A percentile compares a stretch with the other conserved stretches of the same genome.
These are phyloP conservation scores for Dicyrtoma fusca DNA, from an alignment of 2,888 invertebrate species.

Conservation along the genomic window DNA sequence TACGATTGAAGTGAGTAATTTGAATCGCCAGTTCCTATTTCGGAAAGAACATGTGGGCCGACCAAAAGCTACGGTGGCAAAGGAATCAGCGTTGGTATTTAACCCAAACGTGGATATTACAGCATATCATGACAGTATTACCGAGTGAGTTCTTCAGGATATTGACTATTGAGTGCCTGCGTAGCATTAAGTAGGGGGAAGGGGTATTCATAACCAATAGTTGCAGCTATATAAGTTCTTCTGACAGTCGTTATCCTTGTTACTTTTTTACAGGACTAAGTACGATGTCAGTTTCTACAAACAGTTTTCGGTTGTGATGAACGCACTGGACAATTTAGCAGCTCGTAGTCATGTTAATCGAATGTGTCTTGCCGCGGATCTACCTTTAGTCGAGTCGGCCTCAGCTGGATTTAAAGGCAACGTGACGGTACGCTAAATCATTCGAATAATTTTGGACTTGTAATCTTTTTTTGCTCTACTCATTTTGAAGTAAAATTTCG, in stretches of 20 bases:
- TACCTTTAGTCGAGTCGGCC: slow-evolving; percentile 95
- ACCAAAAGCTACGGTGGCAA: slow-evolving; percentile 91
- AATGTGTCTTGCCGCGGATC: slow-evolving; percentile 93
- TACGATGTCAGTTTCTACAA: slow-evolving; percentile 91
- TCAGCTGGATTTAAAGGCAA: slow-evolving; percentile 97
- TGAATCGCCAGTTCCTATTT: slow-evolving; percentile 99
- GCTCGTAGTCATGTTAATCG: slow-evolving; percentile 98
- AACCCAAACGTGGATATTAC: slow-evolving; percentile 86
- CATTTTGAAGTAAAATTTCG: too few relatives aligned
- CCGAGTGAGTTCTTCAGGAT: slow-evolving; percentile 75
- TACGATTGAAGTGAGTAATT: slow-evolving; percentile 98
- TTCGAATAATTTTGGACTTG: too few relatives aligned
- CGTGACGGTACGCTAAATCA: slow-evolving; percentile 61
- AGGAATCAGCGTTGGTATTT: slow-evolving; percentile 82
- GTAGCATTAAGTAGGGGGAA: neutral
- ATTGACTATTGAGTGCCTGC: too few relatives aligned
- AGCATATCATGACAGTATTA: slow-evolving; percentile 91
- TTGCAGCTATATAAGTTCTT: too few relatives aligned
- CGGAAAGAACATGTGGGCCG: slow-evolving; percentile 97
- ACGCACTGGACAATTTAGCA: slow-evolving; percentile 94
- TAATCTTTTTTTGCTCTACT: too few relatives aligned
- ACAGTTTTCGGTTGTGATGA: slow-evolving; percentile 87
- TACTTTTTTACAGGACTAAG: slow-evolving; percentile 70
- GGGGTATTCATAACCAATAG: too few relatives aligned
- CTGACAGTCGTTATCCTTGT: too few relatives aligned